Evolutionary conservation across 1,140 invertebrate species (phyloP).

Genomic region (Diachasma alloeum): DNA sequence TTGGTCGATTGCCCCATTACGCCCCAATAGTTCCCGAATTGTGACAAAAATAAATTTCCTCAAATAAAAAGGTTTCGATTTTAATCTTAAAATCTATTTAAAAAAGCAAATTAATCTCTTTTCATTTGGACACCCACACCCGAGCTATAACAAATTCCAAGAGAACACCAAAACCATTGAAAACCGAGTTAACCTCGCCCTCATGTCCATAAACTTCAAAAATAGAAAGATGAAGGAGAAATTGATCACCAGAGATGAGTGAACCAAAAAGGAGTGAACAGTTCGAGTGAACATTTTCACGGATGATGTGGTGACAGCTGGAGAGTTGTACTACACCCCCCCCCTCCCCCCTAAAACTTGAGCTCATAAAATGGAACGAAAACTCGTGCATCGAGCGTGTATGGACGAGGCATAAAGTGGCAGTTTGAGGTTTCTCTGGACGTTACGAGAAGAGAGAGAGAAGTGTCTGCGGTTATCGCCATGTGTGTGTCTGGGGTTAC

Average conservation of each 20-base stretch:
- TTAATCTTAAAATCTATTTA: too few species aligned
- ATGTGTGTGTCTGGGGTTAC: not conserved
- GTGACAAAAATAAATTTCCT: too few species aligned
- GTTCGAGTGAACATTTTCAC: not conserved
- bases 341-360: not conserved
- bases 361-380: not conserved
- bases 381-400: not conserved
- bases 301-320: conserved; percentile 1
- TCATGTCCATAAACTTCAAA: not conserved
- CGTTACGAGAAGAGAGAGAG: not conserved
- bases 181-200: not conserved
- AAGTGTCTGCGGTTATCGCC: not conserved
- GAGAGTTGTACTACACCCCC: not conserved
- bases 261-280: not conserved
- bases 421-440: conserved; percentile 7
- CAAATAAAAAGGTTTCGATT: too few species aligned
- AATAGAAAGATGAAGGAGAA: not conserved
- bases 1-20: too few species aligned
- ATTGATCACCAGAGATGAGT: not conserved
- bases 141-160: too few species aligned
- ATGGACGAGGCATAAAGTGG: not conserved
- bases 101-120: too few species aligned
- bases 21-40: too few species aligned
- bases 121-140: too few species aligned
- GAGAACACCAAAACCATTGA: not conserved